Conservation (phyloP, 2,888 invertebrate species). For the Rhagium mordax region DNA sequence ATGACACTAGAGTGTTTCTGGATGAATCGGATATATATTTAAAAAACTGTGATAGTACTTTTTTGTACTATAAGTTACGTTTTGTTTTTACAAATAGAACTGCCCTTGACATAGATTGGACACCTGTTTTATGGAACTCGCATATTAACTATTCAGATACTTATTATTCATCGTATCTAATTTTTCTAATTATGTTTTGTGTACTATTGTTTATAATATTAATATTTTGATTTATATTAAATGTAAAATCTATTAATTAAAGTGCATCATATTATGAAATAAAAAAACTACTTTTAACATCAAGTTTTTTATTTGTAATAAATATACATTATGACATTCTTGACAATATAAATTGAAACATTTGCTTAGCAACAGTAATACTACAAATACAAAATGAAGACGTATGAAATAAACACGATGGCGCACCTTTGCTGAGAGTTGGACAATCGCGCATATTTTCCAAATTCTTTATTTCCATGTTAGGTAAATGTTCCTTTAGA, state of each 20-base stretch:
- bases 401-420: not conserved
- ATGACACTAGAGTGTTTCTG: not conserved
- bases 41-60: not conserved
- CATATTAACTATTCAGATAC: not conserved
- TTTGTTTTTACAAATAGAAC: not conserved
- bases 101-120: not conserved
- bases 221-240: not conserved
- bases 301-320: not conserved
- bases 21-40: not conserved
- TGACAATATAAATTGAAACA: not conserved
- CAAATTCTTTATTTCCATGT: no score
- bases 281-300: no score
- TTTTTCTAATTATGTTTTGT: not conserved
- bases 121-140: not conserved
- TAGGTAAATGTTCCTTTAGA: no score
- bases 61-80: not conserved
- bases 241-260: no score
- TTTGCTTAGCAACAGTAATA: not conserved
- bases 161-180: not conserved
- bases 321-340: not conserved
- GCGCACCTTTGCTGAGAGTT: not conserved
- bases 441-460: no score
- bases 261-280: no score
- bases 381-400: not conserved
- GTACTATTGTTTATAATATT: not conserved